Conservation (phyloP, 1,140 invertebrate genomes). For the Calliphora vicina region DNA sequence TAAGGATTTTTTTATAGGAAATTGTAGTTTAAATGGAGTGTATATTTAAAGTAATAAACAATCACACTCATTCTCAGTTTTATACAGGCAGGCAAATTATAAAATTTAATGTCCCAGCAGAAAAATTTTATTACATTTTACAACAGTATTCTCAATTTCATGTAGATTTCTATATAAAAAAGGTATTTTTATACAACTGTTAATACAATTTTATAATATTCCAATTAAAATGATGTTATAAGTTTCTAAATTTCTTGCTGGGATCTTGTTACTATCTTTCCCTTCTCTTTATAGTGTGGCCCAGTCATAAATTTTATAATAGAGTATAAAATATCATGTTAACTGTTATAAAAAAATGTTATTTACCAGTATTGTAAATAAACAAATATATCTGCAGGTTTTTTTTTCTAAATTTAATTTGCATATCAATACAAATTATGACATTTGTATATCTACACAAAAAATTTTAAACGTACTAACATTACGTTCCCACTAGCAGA, state of each 20-base stretch:
- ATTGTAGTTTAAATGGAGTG: not conserved
- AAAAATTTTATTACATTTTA: too few relatives aligned
- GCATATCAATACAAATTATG: conserved; percentile 32
- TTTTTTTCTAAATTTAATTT: conserved; percentile 22
- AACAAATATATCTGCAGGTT: not conserved
- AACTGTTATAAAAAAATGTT: not conserved
- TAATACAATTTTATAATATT: too few relatives aligned
- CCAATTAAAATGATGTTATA: too few relatives aligned
- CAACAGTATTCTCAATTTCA: too few relatives aligned
- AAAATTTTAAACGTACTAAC: not conserved
- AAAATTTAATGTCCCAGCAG: too few relatives aligned
- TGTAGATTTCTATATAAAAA: too few relatives aligned
- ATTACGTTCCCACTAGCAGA: not conserved
- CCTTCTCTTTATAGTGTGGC: too few relatives aligned
- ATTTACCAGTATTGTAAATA: not conserved
- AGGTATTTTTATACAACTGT: too few relatives aligned
- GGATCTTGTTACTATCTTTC: too few relatives aligned
- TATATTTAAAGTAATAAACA: not conserved
- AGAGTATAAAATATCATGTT: not conserved
- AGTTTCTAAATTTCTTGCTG: too few relatives aligned
- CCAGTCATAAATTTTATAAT: not conserved
- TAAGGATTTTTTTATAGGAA: too few relatives aligned
- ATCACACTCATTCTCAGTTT: not conserved
- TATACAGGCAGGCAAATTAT: too few relatives aligned
- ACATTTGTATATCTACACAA: not conserved